Evolutionary conservation across 1,140 invertebrate genomes (phyloP), one percentile per base, ranked within the genome.

Genomic region (Pachypeltis micranthus): DNA sequence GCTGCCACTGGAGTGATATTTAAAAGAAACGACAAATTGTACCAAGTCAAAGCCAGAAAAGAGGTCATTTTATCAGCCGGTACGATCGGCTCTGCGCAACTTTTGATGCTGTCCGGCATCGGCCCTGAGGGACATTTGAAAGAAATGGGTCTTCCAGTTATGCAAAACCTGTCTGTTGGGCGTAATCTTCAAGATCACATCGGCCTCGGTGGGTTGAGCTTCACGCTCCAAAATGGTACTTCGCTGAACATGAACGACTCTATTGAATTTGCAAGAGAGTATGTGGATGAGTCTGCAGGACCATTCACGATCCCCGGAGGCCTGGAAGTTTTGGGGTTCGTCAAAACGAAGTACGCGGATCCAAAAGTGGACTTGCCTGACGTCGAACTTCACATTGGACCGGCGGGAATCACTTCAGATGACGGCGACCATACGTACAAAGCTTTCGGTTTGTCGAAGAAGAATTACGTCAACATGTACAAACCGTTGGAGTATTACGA

Each of bases 51-150:
- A 27, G 85, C 83, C 12, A 78, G 66, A 31, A 82, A 82, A 72
- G 84, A 80, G 63, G 75, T 89, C 1, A 83, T 89, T 64, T 60
- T 90, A 61, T 80, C 81, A 62, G 83, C 85, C 29, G 87, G 87
- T 19, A 76, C 82, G 27, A 77, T 87, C 61, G 85, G 83, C 62
- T 79, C 80, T 24, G 80, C 87, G 31, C 86, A 88, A 77, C 74
- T 92, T 44, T 77, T 92, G 56, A 82, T 90, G 75, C 72, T 87
- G 1, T 90, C 88, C 65, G 89, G 89, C 59, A 63, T 69, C 24
- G 68, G 68, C 24, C 68, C 68, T 24, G 28, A 51, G n/a, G n/a
- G 67, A 14, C 66, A 68, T 61, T 62, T 72, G 16, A n/a, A 58
- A 25, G 24, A 61, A 27, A 25, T 70, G 25, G 58, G 63, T 25